These are phyloP conservation scores for Huso huso DNA, from an alignment of 2,797 vertebrate genomes.

Conservation along the genomic window DNA sequence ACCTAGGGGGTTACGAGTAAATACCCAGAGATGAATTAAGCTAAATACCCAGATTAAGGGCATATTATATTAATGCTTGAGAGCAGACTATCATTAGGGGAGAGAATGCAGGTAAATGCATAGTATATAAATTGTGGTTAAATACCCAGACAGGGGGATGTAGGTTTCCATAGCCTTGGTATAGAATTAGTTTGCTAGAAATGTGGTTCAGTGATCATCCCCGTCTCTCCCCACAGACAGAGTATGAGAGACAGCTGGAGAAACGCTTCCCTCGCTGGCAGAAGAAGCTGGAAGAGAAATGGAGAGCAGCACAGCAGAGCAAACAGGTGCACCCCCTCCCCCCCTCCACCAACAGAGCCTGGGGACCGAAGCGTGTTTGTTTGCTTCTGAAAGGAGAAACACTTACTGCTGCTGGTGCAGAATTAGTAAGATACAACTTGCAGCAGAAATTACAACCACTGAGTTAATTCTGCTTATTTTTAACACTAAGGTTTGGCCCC, in stretches of 20 bases:
- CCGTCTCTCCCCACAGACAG: conserved; percentile 35
- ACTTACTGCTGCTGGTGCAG: not conserved
- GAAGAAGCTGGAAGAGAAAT: conserved; percentile 44
- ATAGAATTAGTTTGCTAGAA: not conserved
- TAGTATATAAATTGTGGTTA: not conserved
- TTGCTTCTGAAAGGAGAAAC: not conserved
- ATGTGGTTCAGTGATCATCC: not conserved
- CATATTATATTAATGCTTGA: too few relatives aligned
- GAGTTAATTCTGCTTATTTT: too few relatives aligned
- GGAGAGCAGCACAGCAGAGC: conserved; percentile 34
- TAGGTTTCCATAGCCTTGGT: not conserved
- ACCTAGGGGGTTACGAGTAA: conserved; percentile 18
- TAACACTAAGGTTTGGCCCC: too few relatives aligned
- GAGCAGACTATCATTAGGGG: too few relatives aligned
- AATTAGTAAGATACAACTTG: not conserved
- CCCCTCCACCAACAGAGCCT: not conserved
- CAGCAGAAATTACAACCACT: too few relatives aligned
- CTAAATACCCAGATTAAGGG: too few relatives aligned
- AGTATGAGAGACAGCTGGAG: conserved; percentile 51
- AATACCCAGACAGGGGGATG: not conserved
- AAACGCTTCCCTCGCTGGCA: conserved; percentile 42
- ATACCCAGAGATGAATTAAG: not conserved
- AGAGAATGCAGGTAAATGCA: not conserved
- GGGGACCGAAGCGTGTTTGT: too few relatives aligned
- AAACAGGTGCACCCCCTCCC: conserved; percentile 23